These are phyloP conservation scores for Psix sp. DNA, from an alignment of 1,140 invertebrate species.

Conservation along the genomic window DNA sequence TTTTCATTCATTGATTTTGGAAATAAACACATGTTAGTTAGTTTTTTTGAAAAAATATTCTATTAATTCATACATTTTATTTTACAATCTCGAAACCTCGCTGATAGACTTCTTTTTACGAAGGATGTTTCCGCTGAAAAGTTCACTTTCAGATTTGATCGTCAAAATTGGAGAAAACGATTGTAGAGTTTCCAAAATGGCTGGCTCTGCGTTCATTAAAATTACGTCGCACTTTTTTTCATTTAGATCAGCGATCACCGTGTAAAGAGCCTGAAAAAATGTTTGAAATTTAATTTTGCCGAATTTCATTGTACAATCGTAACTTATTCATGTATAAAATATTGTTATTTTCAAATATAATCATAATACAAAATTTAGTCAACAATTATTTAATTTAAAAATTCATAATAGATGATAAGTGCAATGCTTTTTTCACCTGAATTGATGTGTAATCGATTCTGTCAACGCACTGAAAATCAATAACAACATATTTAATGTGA, in stretches of 20 bases:
- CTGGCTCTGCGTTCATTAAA: slow-evolving; percentile 56
- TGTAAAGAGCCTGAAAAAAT: slow-evolving; percentile 61
- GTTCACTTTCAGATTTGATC: slow-evolving; percentile 28
- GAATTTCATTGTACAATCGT: slow-evolving; percentile 12
- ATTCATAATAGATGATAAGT: no score
- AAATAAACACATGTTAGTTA: no score
- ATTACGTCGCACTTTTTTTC: slow-evolving; percentile 49
- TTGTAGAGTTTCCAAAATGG: slow-evolving; percentile 58
- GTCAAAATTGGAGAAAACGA: slow-evolving; percentile 51
- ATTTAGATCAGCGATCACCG: slow-evolving; percentile 61
- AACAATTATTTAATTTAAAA: no score
- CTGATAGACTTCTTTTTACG: slow-evolving; percentile 4
- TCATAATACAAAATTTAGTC: no score
- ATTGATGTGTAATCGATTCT: slow-evolving; percentile 76
- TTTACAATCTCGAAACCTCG: slow-evolving; percentile 24
- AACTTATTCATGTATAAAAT: slow-evolving; percentile 6
- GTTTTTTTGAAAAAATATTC: no score
- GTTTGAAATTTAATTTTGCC: slow-evolving; percentile 10
- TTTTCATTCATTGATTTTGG: no score
- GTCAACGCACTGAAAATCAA: slow-evolving; percentile 75
- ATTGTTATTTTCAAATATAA: slow-evolving; percentile 5
- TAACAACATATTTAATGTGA: slow-evolving; percentile 64
- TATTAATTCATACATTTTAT: no score
- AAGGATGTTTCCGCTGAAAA: slow-evolving; percentile 8
- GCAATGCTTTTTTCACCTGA: slow-evolving; percentile 70